Evolutionary conservation across 2,797 vertebrate species (phyloP).

Genomic region (Calcarius lapponicus): DNA sequence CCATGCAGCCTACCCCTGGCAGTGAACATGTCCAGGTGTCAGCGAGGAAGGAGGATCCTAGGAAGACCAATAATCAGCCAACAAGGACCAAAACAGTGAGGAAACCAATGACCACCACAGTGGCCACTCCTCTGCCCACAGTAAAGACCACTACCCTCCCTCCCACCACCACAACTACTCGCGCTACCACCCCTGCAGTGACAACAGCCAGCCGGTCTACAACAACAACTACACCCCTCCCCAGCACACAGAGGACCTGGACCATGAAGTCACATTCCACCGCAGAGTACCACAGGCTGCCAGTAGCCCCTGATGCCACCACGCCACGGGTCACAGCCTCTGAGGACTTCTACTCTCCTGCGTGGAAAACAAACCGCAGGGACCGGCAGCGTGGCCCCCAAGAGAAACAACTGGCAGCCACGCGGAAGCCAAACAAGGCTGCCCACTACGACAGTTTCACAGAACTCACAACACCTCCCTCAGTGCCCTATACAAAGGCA

Average conservation of each 20-base stretch:
- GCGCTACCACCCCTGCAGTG: slow-evolving; percentile 11
- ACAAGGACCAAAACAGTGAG: slow-evolving; percentile 76
- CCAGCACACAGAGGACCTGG: slow-evolving; percentile 80
- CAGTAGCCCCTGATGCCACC: slow-evolving; percentile 21
- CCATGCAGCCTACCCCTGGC: background rate
- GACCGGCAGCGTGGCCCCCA: slow-evolving; percentile 71
- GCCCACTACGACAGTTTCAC: slow-evolving; percentile 56
- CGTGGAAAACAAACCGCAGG: slow-evolving; percentile 75
- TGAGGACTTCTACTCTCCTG: slow-evolving; percentile 75
- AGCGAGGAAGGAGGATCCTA: slow-evolving; percentile 63
- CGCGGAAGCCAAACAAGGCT: slow-evolving; percentile 78
- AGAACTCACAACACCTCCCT: slow-evolving; percentile 59
- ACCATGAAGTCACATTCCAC: slow-evolving; percentile 75
- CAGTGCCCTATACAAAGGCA: slow-evolving; percentile 69
- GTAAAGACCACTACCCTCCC: slow-evolving; percentile 72
- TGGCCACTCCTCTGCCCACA: slow-evolving; percentile 66
- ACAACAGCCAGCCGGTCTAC: slow-evolving; percentile 54
- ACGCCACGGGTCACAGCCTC: slow-evolving; percentile 63
- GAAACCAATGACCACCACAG: slow-evolving; percentile 68
- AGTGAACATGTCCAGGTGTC: slow-evolving; percentile 31
- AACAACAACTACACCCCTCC: slow-evolving; percentile 54
- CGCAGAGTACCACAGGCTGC: slow-evolving; percentile 62
- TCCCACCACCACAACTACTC: slow-evolving; percentile 70
- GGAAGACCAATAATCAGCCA: slow-evolving; percentile 68
- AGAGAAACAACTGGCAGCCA: slow-evolving; percentile 30